A percentile compares a stretch with the other conserved stretches of the same genome.
Evolutionary conservation across 1,140 invertebrate genomes (phyloP).

Genomic region (Hermatobates lingyangjiaoensis): DNA sequence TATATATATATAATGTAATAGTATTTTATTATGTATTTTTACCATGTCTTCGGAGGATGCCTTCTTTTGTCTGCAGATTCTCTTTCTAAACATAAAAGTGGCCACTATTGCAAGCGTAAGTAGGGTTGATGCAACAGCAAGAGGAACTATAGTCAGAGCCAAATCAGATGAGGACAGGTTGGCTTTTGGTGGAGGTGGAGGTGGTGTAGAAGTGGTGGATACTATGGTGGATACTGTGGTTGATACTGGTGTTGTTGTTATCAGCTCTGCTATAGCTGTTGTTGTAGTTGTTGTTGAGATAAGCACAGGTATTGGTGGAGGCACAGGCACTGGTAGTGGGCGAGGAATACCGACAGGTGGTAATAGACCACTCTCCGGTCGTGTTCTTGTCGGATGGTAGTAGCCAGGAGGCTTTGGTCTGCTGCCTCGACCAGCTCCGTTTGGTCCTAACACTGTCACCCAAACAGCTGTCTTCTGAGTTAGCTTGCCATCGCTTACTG

Average conservation of each 20-base stretch:
- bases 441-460: conserved; percentile 26
- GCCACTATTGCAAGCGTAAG: conserved; percentile 23
- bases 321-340: conserved; percentile 8
- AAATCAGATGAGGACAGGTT: conserved; percentile 21
- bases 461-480: conserved; percentile 49
- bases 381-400: conserved; percentile 13
- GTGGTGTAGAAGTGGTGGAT: background rate
- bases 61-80: conserved; percentile 29
- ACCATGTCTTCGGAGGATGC: conserved; percentile 35
- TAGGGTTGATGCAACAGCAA: conserved; percentile 33
- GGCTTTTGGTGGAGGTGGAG: conserved; percentile 7
- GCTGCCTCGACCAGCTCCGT: background rate
- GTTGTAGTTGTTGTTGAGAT: background rate
- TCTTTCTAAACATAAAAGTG: conserved; percentile 33
- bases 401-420: background rate
- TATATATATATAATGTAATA: too few species aligned
- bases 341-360: conserved; percentile 16
- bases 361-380: conserved; percentile 20
- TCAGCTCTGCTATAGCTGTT: background rate
- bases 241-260: conserved; percentile 11
- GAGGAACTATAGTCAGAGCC: conserved; percentile 34
- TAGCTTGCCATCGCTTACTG: conserved; percentile 42
- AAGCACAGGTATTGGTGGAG: background rate
- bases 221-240: conserved; percentile 5
- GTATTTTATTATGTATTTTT: conserved; percentile 18